These are phyloP conservation scores for Pentalonia nigronervosa DNA, from an alignment of 1,140 invertebrate species.

Conservation along the genomic window DNA sequence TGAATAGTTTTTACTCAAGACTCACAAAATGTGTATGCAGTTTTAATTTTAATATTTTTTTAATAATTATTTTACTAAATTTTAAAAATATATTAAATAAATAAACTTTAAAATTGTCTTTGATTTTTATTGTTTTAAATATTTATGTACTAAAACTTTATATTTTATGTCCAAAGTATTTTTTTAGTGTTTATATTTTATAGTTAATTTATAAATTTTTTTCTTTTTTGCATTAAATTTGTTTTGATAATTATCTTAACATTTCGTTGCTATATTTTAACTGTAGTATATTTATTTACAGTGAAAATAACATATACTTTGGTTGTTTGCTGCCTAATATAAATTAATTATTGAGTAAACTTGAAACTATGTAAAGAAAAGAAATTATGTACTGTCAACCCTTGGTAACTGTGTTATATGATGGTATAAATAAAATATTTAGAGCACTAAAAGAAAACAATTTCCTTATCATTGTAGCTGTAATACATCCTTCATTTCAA, in stretches of 20 bases:
- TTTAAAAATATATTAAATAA: too few relatives aligned
- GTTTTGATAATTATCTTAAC: background rate
- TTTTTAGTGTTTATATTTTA: background rate
- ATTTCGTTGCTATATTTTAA: background rate
- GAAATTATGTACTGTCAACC: background rate
- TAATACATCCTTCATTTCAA: background rate
- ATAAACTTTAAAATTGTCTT: too few relatives aligned
- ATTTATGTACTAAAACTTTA: background rate
- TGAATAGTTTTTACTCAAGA: too few relatives aligned
- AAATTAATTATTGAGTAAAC: background rate
- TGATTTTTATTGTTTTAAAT: background rate
- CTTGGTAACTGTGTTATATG: background rate
- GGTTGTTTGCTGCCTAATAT: conserved; percentile 5
- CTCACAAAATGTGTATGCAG: too few relatives aligned
- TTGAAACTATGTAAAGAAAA: background rate
- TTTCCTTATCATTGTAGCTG: background rate
- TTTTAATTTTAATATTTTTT: too few relatives aligned
- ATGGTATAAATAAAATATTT: conserved; percentile 3
- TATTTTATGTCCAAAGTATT: background rate
- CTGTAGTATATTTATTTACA: background rate
- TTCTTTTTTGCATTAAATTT: too few relatives aligned
- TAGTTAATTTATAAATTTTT: too few relatives aligned
- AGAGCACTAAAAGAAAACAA: background rate
- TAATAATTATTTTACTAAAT: too few relatives aligned
- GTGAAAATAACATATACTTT: background rate